These are phyloP conservation scores for Napeogenes sylphis DNA, from an alignment of 2,888 invertebrate species.

Conservation along the genomic window DNA sequence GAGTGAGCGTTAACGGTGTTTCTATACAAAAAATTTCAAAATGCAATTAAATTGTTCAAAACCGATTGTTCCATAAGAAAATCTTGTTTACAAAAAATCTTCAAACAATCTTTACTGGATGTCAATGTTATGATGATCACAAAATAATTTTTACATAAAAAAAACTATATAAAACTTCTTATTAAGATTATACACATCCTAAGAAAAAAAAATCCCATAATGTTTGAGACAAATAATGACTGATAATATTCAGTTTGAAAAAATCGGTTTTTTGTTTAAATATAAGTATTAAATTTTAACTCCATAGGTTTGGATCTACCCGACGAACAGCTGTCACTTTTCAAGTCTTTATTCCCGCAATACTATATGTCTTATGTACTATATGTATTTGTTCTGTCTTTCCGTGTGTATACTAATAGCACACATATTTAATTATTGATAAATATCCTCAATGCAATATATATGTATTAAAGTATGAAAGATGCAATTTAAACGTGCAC, in stretches of 20 bases:
- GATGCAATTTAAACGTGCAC: not conserved
- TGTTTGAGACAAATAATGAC: not conserved
- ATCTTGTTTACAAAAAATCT: no score
- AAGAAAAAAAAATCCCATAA: slow-evolving; percentile 1
- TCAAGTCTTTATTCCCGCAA: slow-evolving; percentile 33
- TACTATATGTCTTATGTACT: no score
- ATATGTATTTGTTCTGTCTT: slow-evolving; percentile 39
- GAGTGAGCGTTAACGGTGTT: no score
- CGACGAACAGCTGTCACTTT: slow-evolving; percentile 50
- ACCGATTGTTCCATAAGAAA: no score
- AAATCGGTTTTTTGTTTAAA: not conserved
- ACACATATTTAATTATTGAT: slow-evolving; percentile 15
- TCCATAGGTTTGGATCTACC: slow-evolving; percentile 57
- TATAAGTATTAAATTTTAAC: slow-evolving; percentile 36
- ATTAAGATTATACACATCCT: not conserved
- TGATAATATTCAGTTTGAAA: not conserved
- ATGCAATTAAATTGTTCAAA: no score
- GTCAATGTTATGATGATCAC: no score
- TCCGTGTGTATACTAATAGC: slow-evolving; percentile 44
- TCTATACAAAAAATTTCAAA: no score
- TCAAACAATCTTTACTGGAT: no score
- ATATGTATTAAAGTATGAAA: not conserved
- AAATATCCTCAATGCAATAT: not conserved
- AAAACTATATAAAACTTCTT: not conserved
- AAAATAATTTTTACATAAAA: not conserved